Percentiles rank a stretch among this genome's conserved stretches.
These are phyloP conservation scores for Willisornis vidua DNA, from an alignment of 2,113 vertebrate genomes.

Conservation along the genomic window DNA sequence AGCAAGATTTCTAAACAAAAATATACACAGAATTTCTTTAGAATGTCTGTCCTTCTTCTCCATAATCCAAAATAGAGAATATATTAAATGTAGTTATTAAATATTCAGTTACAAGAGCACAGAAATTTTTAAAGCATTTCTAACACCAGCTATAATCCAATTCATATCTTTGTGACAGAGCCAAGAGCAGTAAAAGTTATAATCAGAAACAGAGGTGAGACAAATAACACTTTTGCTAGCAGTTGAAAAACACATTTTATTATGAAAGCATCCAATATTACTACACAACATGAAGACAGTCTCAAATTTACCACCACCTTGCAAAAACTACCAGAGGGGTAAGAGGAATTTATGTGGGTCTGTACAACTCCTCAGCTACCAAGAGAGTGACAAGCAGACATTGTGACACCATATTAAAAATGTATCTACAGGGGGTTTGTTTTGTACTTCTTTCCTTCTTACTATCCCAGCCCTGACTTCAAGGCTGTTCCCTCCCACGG, in stretches of 20 bases:
- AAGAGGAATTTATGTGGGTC: background rate
- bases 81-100: background rate
- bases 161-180: background rate
- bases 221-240: background rate
- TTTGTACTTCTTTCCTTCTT: background rate
- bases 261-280: background rate
- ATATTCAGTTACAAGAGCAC: background rate
- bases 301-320: background rate
- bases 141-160: constrained; percentile 1
- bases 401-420: background rate
- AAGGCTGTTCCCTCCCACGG: background rate
- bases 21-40: background rate
- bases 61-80: background rate
- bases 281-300: background rate
- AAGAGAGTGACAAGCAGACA: background rate
- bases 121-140: background rate
- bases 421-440: background rate
- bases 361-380: background rate
- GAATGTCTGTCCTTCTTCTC: background rate
- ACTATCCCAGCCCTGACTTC: background rate
- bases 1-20: background rate
- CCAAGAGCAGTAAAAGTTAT: background rate
- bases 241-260: background rate
- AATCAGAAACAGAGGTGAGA: constrained; percentile 13
- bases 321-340: background rate